phyloP scores from a whole-genome alignment of 2,113 vertebrate species.

The Tragelaphus strepsiceros region DNA sequence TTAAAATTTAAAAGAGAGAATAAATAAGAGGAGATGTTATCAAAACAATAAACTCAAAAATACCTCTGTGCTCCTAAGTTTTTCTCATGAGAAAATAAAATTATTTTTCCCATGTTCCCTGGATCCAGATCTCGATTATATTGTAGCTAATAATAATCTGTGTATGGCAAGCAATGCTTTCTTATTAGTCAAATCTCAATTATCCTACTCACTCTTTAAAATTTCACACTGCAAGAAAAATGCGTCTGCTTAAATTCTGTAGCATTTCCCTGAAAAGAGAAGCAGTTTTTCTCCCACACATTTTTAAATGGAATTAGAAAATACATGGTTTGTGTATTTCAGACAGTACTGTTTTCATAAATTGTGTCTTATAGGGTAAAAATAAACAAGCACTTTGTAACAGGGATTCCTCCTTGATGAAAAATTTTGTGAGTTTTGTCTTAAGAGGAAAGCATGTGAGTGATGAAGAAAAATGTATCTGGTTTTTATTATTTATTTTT shows the following conservation, averaged over 20 bases:
- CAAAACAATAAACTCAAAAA: not conserved
- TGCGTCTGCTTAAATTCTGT: not conserved
- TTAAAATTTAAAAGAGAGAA: not conserved
- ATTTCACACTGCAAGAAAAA: not conserved
- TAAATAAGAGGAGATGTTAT: not conserved
- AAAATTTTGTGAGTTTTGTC: not conserved
- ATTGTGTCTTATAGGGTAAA: not conserved
- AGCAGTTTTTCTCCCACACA: conserved; percentile 19
- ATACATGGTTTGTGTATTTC: not conserved
- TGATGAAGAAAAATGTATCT: not conserved
- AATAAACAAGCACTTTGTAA: not conserved
- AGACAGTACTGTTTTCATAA: not conserved
- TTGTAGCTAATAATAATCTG: not conserved
- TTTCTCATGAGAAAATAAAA: not conserved
- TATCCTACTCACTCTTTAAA: not conserved
- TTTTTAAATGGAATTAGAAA: conserved; percentile 55
- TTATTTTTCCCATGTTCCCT: not conserved
- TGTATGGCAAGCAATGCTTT: not conserved
- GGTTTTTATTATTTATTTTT: not conserved
- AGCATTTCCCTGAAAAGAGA: conserved; percentile 12
- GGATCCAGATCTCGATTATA: not conserved
- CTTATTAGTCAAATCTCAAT: conserved; percentile 34
- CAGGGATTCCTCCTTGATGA: not conserved
- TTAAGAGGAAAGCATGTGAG: not conserved
- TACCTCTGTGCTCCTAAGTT: not conserved